Evolutionary conservation across 2,888 invertebrate species (phyloP).

Genomic region (Agrochola litura): DNA sequence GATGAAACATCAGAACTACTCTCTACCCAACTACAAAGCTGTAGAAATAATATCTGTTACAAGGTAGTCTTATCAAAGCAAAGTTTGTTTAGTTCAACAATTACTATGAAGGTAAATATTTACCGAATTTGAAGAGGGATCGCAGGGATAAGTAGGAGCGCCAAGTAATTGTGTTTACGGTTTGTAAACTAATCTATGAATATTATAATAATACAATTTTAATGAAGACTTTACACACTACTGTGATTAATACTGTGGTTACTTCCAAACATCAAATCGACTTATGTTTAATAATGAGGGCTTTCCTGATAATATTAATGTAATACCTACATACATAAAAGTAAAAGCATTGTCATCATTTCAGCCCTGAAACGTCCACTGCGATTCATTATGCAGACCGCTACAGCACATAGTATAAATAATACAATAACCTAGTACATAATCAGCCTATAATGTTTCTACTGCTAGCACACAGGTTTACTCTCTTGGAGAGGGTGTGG

Average conservation of each 20-base stretch:
- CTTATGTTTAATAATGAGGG: constrained; percentile 12
- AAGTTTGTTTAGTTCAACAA: constrained; percentile 34
- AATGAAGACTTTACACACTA: neutral
- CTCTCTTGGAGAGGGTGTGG: too few relatives aligned
- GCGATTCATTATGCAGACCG: neutral
- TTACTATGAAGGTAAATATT: constrained; percentile 38
- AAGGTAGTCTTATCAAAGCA: constrained; percentile 15
- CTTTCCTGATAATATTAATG: neutral
- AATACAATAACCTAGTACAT: neutral
- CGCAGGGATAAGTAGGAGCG: constrained; percentile 11
- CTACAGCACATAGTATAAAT: neutral
- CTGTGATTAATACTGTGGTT: constrained; percentile 21
- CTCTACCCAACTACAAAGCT: neutral
- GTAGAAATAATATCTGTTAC: constrained; percentile 9
- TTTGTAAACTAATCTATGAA: constrained; percentile 3
- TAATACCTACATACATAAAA: neutral
- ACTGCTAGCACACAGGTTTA: too few relatives aligned
- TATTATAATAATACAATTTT: constrained; percentile 12
- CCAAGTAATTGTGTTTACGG: constrained; percentile 27
- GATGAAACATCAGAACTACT: neutral
- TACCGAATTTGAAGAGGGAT: constrained; percentile 25
- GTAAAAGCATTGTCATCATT: constrained; percentile 1
- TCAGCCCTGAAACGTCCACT: neutral
- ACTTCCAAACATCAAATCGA: constrained; percentile 2
- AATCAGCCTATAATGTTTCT: too few relatives aligned